Evolutionary conservation across 2,113 vertebrate genomes (phyloP), one percentile per base, ranked within the genome.

Genomic region (Fulmarus glacialis): DNA sequence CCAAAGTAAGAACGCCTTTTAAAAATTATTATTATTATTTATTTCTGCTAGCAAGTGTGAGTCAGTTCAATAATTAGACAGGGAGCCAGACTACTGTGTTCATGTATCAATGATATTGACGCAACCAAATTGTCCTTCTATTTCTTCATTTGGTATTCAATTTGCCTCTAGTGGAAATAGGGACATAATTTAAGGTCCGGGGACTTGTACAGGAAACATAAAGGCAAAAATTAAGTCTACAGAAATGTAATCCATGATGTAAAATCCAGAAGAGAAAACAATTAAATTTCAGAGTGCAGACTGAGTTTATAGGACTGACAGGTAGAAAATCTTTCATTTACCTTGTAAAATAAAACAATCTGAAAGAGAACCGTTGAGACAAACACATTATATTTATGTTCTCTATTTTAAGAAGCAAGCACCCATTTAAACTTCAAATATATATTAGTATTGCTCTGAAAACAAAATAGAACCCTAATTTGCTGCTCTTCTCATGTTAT

Each of bases 31-130:
- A 88, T 68, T 88, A 89, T 64, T 88, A 40, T 82, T 87, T 82
- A 73, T 60, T 86, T 78, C 68, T 92, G 50, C 38, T 59, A 92
- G 60, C 38, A 92, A 96, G 60, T 19, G 10, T 48, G 72, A 96
- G 68, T 74, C 79, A 95, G 82, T 93, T 96, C 74, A 90, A 42
- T 52, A 89, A 90, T 73, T 47, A 92, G 77, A 89, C 19, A 82
- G 81, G 56, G 56, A 90, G 43, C 7, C 89, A 86, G 30, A 81
- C 30, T 87, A 93, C 83, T 48, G 43, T 56, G 29, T 59, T 89
- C 77, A 75, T 50, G 73, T 70, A 96, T 66, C 88, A 94, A 74
- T 48, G 58, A 72, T 66, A 96, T 11, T 22, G 83, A 96, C 66
- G 63, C 15, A 80, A 86, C 32, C 62, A 95, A 91, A 87, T 13